Percentiles rank a stretch among this genome's conserved stretches.
These are phyloP conservation scores for Heliconius ethilla DNA, from an alignment of 2,888 invertebrate species.

Conservation along the genomic window DNA sequence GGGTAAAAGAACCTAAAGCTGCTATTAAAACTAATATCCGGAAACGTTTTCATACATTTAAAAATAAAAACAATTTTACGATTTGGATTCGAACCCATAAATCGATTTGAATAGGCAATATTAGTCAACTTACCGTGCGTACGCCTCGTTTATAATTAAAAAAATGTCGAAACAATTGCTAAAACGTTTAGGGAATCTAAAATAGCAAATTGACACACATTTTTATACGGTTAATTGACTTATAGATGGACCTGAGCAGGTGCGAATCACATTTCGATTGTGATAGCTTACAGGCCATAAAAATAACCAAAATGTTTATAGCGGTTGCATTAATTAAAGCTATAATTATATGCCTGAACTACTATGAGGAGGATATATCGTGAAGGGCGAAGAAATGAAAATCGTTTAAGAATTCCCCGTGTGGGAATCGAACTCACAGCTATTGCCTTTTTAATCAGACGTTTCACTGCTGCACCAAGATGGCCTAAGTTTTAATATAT, in stretches of 20 bases:
- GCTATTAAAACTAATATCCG: not conserved
- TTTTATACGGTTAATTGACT: slow-evolving; percentile 7
- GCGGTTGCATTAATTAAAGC: not conserved
- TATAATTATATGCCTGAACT: not conserved
- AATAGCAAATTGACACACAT: not conserved
- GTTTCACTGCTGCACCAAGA: too few relatives aligned
- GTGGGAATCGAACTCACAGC: too few relatives aligned
- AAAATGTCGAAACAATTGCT: not conserved
- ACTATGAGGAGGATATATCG: too few relatives aligned
- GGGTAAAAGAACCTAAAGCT: not conserved
- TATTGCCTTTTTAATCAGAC: too few relatives aligned
- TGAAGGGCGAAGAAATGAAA: too few relatives aligned
- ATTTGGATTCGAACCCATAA: not conserved
- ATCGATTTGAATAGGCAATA: slow-evolving; percentile 3
- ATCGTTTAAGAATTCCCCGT: too few relatives aligned
- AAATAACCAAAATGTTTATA: slow-evolving; percentile 10
- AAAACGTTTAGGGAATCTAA: not conserved
- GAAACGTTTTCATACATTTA: not conserved
- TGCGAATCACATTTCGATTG: slow-evolving; percentile 1
- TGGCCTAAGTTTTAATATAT: not conserved
- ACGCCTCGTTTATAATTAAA: not conserved
- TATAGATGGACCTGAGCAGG: slow-evolving; percentile 8
- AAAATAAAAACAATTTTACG: not conserved
- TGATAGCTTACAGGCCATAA: not conserved
- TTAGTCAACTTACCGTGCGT: not conserved